Percentiles rank a stretch among this genome's conserved stretches.
These are phyloP conservation scores for Pheosia tremula DNA, from an alignment of 2,888 invertebrate species.

Conservation along the genomic window DNA sequence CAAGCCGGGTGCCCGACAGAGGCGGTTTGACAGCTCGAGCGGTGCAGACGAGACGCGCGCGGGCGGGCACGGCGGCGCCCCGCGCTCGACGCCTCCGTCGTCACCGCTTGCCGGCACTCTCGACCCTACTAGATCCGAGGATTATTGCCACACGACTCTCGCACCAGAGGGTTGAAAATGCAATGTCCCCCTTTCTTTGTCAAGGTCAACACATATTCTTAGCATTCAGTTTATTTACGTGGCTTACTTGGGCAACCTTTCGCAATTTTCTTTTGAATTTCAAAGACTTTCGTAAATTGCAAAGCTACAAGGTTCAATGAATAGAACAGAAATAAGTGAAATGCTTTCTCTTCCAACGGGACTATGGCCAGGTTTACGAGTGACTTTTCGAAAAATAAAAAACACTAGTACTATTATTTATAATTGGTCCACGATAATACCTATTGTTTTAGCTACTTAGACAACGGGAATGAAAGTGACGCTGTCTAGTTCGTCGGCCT, in stretches of 20 bases:
- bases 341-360: constrained; percentile 34
- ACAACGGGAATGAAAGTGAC: constrained; percentile 67
- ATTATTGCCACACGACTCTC: constrained; percentile 70
- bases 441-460: no score
- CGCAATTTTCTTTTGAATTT: not conserved
- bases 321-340: constrained; percentile 6
- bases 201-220: constrained; percentile 66
- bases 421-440: no score
- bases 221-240: constrained; percentile 11
- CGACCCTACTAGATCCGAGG: constrained; percentile 63
- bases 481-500: constrained; percentile 73
- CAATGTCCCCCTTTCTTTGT: constrained; percentile 66
- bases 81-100: constrained; percentile 62
- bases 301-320: constrained; percentile 1
- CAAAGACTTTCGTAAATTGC: not conserved
- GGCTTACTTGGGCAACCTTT: constrained; percentile 12
- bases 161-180: constrained; percentile 77
- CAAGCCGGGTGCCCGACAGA: constrained; percentile 80
- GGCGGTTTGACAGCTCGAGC: constrained; percentile 82
- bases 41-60: constrained; percentile 71
- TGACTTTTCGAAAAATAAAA: not conserved
- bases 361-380: constrained; percentile 16
- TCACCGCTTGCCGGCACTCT: constrained; percentile 52
- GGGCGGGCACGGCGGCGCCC: constrained; percentile 70
- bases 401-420: not conserved